Base-by-base conservation (phyloP, 2,113 vertebrate species). In the Limanda limanda region DNA sequence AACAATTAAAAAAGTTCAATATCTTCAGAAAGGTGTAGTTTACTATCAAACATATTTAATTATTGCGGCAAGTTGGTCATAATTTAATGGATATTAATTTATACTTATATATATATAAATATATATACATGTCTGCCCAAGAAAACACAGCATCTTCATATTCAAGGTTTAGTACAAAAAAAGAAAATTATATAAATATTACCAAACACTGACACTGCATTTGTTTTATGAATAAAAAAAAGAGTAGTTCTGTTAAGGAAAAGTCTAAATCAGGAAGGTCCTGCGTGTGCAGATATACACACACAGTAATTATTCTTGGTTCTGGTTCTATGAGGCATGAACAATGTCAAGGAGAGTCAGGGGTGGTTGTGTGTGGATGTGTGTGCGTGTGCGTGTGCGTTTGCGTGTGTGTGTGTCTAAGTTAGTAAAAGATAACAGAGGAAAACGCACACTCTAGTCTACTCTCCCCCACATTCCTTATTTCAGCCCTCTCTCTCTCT, bases 391-490 rank as follows among this genome's bases (percentile, higher is more conserved):
- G 42, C 14, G 42, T 65, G 64, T 20, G 66, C 25, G 52, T 74
- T 58, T 27, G 57, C 64, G 71, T 78, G 58, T 58, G 78, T 65
- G 70, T 21, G 21, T 57, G 74, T 20, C 21, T n/a, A 20, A 13
- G 62, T 56, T 18, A 25, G 52, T 67, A 58, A 66, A 56, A 79
- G 82, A 86, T 88, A 90, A 89, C 74, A 71, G 71, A 84, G 82
- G 67, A 89, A 85, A 91, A 90, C 86, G 20, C 82, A 90, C 94
- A 92, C 92, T 94, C 68, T 73, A 23, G 94, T 89, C 81, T 81
- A 88, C 90, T 94, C 95, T 96, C 95, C 95, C 95, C 94, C 96
- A 94, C 96, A 97, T 97, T 96, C 96, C 95, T 92, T 63, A 76
- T 74, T 77, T 35, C 59, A 81, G 65, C 74, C 73, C 82, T 75